These are phyloP conservation scores for Boulengeromyrus knoepffleri DNA, from an alignment of 2,113 vertebrate species.

Conservation along the genomic window DNA sequence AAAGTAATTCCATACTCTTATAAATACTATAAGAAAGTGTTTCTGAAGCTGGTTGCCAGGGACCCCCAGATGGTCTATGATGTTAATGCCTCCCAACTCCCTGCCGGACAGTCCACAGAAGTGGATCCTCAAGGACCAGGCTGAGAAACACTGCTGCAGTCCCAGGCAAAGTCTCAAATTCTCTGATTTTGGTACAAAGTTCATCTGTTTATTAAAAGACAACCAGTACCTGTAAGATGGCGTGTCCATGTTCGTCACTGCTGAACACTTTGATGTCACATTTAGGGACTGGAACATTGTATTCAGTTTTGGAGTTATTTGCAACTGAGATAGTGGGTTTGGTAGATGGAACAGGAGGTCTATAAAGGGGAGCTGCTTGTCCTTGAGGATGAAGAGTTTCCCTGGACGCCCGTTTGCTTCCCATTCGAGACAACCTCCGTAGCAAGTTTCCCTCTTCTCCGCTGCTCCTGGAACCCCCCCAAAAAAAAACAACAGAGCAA, in stretches of 20 bases:
- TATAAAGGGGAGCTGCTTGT: conserved; percentile 29
- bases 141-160: not conserved
- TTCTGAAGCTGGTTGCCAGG: not conserved
- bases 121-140: not conserved
- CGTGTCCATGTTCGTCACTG: conserved; percentile 50
- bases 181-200: not conserved
- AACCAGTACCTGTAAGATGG: conserved; percentile 51
- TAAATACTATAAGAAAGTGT: not conserved
- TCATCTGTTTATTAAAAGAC: not conserved
- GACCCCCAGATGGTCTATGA: not conserved
- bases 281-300: conserved; percentile 31
- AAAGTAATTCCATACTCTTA: not conserved
- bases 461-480: conserved; percentile 35
- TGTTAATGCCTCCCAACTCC: not conserved
- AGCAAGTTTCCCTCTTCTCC: conserved; percentile 57
- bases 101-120: not conserved
- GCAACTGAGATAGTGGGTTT: conserved; percentile 31
- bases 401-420: conserved; percentile 47
- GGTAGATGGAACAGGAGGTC: conserved; percentile 2
- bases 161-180: not conserved
- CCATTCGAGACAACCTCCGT: conserved; percentile 52
- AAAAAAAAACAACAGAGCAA: not conserved
- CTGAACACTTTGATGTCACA: conserved; percentile 52
- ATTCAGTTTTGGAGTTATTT: conserved; percentile 41
- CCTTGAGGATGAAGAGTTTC: conserved; percentile 32